A percentile compares a stretch with the other conserved stretches of the same genome.
phyloP scores from a whole-genome alignment of 2,797 vertebrate species.

The Momotus momota region DNA sequence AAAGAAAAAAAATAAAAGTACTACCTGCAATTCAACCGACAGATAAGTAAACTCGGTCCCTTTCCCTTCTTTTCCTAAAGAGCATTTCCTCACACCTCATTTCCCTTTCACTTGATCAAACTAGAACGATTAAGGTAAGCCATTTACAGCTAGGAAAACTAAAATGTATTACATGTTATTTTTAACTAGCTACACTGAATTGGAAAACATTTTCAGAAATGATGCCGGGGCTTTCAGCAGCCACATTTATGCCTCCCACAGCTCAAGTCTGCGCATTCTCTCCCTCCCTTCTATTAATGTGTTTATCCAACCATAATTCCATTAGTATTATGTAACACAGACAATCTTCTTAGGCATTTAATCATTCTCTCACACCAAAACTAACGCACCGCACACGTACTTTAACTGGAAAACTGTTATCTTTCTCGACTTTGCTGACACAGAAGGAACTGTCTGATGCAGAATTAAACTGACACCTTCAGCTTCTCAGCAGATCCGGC shows the following conservation, averaged over 20 bases:
- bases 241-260: slow-evolving; percentile 27
- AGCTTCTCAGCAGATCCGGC: slow-evolving; percentile 48
- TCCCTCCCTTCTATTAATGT: slow-evolving; percentile 26
- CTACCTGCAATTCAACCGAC: neutral
- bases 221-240: neutral
- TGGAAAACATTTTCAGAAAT: slow-evolving; percentile 23
- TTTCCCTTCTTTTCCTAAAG: neutral
- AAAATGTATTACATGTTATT: neutral
- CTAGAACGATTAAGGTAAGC: slow-evolving; percentile 44
- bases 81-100: slow-evolving; percentile 26
- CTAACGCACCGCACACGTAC: neutral
- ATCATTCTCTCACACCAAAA: slow-evolving; percentile 49
- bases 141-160: neutral
- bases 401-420: neutral
- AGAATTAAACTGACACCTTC: slow-evolving; percentile 59
- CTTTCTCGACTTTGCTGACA: neutral
- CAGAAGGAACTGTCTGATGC: slow-evolving; percentile 21
- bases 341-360: slow-evolving; percentile 61
- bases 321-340: slow-evolving; percentile 72
- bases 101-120: slow-evolving; percentile 41
- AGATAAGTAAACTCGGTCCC: neutral
- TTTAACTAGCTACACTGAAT: slow-evolving; percentile 2
- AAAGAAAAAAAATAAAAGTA: neutral
- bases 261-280: slow-evolving; percentile 7
- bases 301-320: slow-evolving; percentile 64